A percentile compares a stretch with the other conserved stretches of the same genome.
Conservation (phyloP, 1,140 invertebrate species). For the Drosophila sproati region DNA sequence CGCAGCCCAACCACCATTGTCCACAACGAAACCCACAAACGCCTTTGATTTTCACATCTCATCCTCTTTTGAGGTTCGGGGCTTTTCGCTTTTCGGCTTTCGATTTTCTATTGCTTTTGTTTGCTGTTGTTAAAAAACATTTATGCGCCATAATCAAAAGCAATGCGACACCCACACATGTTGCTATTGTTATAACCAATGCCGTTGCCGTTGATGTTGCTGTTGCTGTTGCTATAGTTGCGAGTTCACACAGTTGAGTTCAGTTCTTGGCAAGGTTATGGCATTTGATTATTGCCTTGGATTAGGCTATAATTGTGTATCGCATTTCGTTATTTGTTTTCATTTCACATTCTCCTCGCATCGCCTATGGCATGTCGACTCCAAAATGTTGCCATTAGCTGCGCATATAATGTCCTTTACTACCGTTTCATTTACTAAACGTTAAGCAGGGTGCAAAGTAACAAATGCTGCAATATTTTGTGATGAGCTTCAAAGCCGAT, state of each 20-base stretch:
- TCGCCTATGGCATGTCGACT: neutral
- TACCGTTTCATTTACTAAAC: neutral
- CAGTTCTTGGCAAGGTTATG: conserved; percentile 52
- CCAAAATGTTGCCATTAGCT: conserved; percentile 23
- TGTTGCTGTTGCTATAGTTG: conserved; percentile 28
- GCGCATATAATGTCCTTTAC: conserved; percentile 19
- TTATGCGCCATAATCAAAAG: conserved; percentile 77
- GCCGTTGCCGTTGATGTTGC: neutral
- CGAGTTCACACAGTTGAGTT: conserved; percentile 37
- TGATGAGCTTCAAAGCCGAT: conserved; percentile 56
- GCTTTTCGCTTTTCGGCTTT: conserved; percentile 23
- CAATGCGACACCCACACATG: conserved; percentile 58
- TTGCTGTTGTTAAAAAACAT: conserved; percentile 80
- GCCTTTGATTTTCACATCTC: conserved; percentile 57
- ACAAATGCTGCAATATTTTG: conserved; percentile 49
- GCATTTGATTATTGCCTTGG: conserved; percentile 72
- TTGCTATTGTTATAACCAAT: conserved; percentile 43
- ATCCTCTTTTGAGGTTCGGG: conserved; percentile 52
- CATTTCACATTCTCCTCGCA: conserved; percentile 53
- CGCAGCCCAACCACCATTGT: conserved; percentile 30
- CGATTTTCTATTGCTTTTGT: conserved; percentile 72
- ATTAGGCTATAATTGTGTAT: conserved; percentile 82
- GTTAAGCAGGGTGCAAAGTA: conserved; percentile 3
- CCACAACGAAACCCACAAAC: conserved; percentile 55
- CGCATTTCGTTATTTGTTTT: conserved; percentile 75